Conservation (phyloP, 2,888 invertebrate species). For the Drosophila mettleri region DNA sequence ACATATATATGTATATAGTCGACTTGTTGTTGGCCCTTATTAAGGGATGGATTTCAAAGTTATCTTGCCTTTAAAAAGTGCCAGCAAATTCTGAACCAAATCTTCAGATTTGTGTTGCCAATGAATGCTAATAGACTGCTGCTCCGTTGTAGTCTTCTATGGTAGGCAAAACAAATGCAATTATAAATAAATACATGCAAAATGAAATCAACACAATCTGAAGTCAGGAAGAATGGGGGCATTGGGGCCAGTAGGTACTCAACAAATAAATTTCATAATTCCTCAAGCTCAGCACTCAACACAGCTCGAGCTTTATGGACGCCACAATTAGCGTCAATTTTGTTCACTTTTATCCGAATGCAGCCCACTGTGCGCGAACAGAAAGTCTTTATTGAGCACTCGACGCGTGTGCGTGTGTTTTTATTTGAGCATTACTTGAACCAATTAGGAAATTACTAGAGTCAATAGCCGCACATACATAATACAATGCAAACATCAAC, state of each 20-base stretch:
- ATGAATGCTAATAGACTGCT: not conserved
- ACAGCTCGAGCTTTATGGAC: conserved; percentile 6
- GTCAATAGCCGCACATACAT: conserved; percentile 43
- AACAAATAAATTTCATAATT: not conserved
- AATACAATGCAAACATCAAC: conserved; percentile 34
- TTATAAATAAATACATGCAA: too few species aligned
- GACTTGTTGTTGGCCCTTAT: not conserved
- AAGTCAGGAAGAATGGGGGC: too few species aligned
- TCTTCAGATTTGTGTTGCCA: too few species aligned
- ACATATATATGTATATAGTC: not conserved
- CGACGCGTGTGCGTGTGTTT: conserved; percentile 13
- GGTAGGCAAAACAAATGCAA: too few species aligned
- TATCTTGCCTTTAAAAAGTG: not conserved
- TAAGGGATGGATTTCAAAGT: not conserved
- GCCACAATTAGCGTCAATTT: conserved; percentile 56
- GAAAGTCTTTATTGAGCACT: conserved; percentile 35
- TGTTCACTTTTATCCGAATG: conserved; percentile 47
- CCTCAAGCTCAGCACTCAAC: not conserved
- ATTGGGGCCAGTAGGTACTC: too few species aligned
- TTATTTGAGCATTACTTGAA: conserved; percentile 42
- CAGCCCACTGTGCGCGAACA: conserved; percentile 45
- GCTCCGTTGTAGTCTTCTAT: too few species aligned
- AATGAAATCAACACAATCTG: too few species aligned
- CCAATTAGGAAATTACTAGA: conserved; percentile 71
- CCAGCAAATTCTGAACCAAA: too few species aligned